phyloP scores from a whole-genome alignment of 2,113 vertebrate species.

The Reinhardtius hippoglossoides region DNA sequence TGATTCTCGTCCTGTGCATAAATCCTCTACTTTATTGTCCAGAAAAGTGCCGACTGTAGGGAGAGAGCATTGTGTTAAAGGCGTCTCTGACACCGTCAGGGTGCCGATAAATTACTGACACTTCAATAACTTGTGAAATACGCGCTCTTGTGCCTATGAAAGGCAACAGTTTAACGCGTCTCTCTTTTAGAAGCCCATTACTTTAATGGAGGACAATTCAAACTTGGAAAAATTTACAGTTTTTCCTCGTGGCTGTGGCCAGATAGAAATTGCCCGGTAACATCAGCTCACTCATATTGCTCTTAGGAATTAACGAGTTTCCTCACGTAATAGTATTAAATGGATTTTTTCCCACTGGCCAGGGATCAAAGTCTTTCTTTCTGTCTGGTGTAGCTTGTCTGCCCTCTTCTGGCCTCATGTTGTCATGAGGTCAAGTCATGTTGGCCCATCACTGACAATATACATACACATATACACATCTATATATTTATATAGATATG shows the following conservation, averaged over 20 bases:
- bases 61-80: constrained; percentile 51
- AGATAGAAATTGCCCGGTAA: constrained; percentile 59
- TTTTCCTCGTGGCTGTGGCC: constrained; percentile 53
- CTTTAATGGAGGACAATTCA: constrained; percentile 79
- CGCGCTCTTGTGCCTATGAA: constrained; percentile 55
- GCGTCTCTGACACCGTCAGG: constrained; percentile 62
- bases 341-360: constrained; percentile 48
- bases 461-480: not conserved
- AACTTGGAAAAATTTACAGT: constrained; percentile 67
- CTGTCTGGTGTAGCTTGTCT: constrained; percentile 66
- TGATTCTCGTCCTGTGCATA: constrained; percentile 59
- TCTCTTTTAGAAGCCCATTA: constrained; percentile 73
- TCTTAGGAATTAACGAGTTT: constrained; percentile 70
- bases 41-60: constrained; percentile 38
- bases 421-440: constrained; percentile 42
- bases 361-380: constrained; percentile 41
- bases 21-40: constrained; percentile 62
- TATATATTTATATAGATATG: not conserved
- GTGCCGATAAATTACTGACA: constrained; percentile 73
- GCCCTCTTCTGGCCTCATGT: constrained; percentile 76
- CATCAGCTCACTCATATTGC: constrained; percentile 66
- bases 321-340: constrained; percentile 72
- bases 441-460: not conserved
- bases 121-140: constrained; percentile 74
- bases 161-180: constrained; percentile 70